Evolutionary conservation across 2,113 vertebrate genomes (phyloP).

Genomic region (Misgurnus mizolepis): DNA sequence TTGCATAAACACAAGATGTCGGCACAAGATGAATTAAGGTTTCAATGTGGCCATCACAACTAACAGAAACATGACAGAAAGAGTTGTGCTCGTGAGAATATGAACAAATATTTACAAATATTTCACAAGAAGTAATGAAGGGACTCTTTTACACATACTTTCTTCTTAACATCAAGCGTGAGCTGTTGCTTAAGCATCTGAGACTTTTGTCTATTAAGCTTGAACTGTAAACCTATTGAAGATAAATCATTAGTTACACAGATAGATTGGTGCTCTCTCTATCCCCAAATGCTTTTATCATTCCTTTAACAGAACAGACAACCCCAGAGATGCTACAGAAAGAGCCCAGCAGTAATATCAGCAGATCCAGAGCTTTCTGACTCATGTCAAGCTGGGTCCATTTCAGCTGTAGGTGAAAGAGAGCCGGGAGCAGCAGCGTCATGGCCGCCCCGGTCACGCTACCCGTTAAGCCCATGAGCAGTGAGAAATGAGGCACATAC

Average conservation of each 20-base stretch:
- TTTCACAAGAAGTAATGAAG: too few relatives aligned
- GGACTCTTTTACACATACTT: too few relatives aligned
- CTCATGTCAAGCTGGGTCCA: slow-evolving; percentile 67
- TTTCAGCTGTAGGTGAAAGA: slow-evolving; percentile 80
- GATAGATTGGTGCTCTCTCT: neutral
- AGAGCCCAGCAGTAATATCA: slow-evolving; percentile 74
- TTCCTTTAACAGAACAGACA: slow-evolving; percentile 75
- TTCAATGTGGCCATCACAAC: neutral
- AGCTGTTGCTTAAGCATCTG: too few relatives aligned
- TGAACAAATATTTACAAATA: too few relatives aligned
- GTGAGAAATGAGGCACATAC: slow-evolving; percentile 76
- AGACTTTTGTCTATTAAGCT: too few relatives aligned
- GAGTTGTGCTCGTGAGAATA: too few relatives aligned
- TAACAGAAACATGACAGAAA: neutral
- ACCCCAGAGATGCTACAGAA: slow-evolving; percentile 76
- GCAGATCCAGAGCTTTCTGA: slow-evolving; percentile 70
- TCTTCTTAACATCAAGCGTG: too few relatives aligned
- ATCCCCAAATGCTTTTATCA: slow-evolving; percentile 64
- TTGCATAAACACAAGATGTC: too few relatives aligned
- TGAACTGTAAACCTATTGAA: too few relatives aligned
- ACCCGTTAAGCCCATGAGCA: slow-evolving; percentile 80
- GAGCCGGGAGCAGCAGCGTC: slow-evolving; percentile 79
- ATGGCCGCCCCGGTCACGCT: slow-evolving; percentile 76
- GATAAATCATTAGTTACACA: too few relatives aligned
- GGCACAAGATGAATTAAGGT: too few relatives aligned